phyloP scores from a whole-genome alignment of 2,888 invertebrate species.

The Peribatodes rhomboidaria region DNA sequence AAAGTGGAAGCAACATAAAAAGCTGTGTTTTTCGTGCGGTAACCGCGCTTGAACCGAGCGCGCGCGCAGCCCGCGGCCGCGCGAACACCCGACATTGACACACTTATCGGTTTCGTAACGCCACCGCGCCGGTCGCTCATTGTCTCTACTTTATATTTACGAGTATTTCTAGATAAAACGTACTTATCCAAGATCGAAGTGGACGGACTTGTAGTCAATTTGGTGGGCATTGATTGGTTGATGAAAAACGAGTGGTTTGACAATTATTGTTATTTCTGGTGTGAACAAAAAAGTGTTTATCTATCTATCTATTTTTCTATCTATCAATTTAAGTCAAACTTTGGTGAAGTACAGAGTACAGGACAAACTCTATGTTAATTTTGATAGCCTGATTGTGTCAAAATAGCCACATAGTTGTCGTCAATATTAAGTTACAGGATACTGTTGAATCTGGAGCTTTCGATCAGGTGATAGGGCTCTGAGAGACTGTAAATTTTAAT shows the following conservation, averaged over 20 bases:
- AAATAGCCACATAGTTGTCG: too few relatives aligned
- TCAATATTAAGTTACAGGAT: too few relatives aligned
- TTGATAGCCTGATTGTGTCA: too few relatives aligned
- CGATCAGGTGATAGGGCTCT: too few relatives aligned
- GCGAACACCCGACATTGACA: constrained; percentile 71
- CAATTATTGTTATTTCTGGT: too few relatives aligned
- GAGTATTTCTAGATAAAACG: constrained; percentile 15
- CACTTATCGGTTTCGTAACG: constrained; percentile 71
- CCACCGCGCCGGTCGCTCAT: constrained; percentile 58
- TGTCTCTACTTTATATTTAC: constrained; percentile 54
- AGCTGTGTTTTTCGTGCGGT: constrained; percentile 12
- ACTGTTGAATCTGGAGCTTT: too few relatives aligned
- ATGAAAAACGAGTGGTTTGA: neutral
- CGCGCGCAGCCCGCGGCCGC: constrained; percentile 54
- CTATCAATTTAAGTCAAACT: too few relatives aligned
- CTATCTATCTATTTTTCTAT: too few relatives aligned
- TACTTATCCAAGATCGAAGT: neutral
- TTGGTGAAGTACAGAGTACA: too few relatives aligned
- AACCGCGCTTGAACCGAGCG: constrained; percentile 22
- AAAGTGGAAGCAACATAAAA: constrained; percentile 6
- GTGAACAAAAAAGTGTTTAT: too few relatives aligned
- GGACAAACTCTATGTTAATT: too few relatives aligned
- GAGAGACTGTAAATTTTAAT: too few relatives aligned
- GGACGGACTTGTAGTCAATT: neutral
- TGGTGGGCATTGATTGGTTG: neutral